Conservation (phyloP, 2,113 vertebrate genomes). For the Saguinus midas region DNA sequence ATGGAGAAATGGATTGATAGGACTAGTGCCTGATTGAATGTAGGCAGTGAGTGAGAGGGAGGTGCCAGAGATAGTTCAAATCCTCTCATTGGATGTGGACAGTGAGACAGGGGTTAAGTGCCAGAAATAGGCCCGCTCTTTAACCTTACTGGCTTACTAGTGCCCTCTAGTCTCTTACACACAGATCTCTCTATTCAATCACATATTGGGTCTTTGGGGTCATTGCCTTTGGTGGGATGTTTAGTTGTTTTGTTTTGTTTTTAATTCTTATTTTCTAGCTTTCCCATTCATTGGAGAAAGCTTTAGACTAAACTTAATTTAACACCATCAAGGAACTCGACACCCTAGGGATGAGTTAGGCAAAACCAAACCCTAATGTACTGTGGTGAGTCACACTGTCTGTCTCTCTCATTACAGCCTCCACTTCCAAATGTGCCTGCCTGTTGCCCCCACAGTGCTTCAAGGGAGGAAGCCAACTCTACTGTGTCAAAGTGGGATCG, state of each 20-base stretch:
- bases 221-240: background rate
- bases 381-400: background rate
- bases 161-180: background rate
- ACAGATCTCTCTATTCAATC: background rate
- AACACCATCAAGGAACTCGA: background rate
- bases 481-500: constrained; percentile 74
- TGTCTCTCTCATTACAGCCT: constrained; percentile 46
- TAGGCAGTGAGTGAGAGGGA: background rate
- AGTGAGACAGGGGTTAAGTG: background rate
- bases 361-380: background rate
- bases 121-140: background rate
- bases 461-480: constrained; percentile 62
- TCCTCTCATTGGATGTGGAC: background rate
- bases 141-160: background rate
- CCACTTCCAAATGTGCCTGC: constrained; percentile 78
- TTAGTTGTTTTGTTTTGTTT: too few relatives aligned
- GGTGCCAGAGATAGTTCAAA: background rate
- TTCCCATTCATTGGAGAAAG: background rate
- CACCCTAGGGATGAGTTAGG: background rate
- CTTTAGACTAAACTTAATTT: too few relatives aligned
- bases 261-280: background rate
- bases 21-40: background rate
- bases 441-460: constrained; percentile 83
- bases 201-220: background rate
- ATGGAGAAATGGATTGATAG: background rate